Base-by-base conservation (phyloP, 2,888 invertebrate species). In the Sympetrum striolatum region DNA sequence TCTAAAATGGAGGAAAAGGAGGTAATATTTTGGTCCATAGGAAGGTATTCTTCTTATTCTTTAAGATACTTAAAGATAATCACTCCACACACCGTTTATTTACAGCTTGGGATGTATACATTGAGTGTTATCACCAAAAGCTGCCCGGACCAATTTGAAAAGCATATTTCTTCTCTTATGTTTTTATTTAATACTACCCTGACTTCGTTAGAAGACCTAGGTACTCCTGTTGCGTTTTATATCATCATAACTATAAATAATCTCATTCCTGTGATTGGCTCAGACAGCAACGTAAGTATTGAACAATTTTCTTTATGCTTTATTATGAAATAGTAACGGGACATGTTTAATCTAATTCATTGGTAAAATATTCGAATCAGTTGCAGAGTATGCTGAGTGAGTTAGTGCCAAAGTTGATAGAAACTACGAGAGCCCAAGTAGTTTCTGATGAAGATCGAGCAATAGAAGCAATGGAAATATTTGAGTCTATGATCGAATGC, bases 41-140 rank as follows among this genome's bases (percentile, higher is more conserved):
- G 6, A 80, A 80, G 91, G 6, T n/a, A 5, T 6, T 58, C 0
- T 91, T 92, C 39, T 48, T 79, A 12, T 12, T 44, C 22, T 90
- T 90, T 8, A 44, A 3, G 90, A 31, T 80, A 81, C 37, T 91
- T 44, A 14, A 73, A 15, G 31, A 53, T 91, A 25, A 48, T 90
- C 58, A 44, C 73, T 80, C 10, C 39, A 25, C 31, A 2, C 5
- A 31, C 4, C 31, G 22, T 73, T 80, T 91, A 90, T 91, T 94
- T 94, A 91, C 93, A 96, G 96, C 93, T 96, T 92, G 96, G 96
- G 53, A 95, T 96, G 94, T 96, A 95, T 92, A 96, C 96, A 31
- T 94, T 97, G 92, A 96, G 96, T 86, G 95, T 95, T 90, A 95
- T 97, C 92, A 95, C 97, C 12, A 96, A 96, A 92, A 94, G 96